Evolutionary conservation across 2,113 vertebrate species (phyloP).

Genomic region (Strigops habroptila): DNA sequence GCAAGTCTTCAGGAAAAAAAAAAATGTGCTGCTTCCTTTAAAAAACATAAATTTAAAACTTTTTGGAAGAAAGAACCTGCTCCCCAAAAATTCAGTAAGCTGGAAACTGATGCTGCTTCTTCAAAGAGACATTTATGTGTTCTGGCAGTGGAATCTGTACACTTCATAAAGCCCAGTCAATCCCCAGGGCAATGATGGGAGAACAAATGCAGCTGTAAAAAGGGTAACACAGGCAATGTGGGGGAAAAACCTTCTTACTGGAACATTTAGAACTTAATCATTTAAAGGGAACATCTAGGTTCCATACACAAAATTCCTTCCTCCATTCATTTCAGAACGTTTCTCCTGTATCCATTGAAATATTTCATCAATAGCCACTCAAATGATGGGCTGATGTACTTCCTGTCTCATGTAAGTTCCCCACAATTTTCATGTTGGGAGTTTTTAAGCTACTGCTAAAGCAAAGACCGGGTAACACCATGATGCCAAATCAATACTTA

Average conservation of each 20-base stretch:
- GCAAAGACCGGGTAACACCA: background rate
- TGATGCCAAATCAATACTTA: background rate
- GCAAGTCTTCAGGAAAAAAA: background rate
- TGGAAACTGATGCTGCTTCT: background rate
- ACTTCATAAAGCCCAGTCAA: background rate
- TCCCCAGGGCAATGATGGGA: background rate
- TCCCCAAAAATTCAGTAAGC: background rate
- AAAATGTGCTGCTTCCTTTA: background rate
- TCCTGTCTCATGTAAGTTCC: background rate
- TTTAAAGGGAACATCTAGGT: background rate
- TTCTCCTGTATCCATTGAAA: background rate
- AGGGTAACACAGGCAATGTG: background rate
- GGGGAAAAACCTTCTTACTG: background rate
- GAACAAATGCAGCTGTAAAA: background rate
- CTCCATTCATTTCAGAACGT: background rate
- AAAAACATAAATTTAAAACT: background rate
- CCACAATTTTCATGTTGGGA: background rate
- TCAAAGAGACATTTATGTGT: background rate
- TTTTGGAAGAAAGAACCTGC: background rate
- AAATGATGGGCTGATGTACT: background rate
- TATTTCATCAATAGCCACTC: background rate
- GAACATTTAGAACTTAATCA: background rate
- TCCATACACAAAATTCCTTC: background rate
- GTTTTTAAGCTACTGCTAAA: background rate
- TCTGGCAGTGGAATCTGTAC: background rate